Conservation (phyloP, 2,888 invertebrate species). For the Idaea dimidiata region DNA sequence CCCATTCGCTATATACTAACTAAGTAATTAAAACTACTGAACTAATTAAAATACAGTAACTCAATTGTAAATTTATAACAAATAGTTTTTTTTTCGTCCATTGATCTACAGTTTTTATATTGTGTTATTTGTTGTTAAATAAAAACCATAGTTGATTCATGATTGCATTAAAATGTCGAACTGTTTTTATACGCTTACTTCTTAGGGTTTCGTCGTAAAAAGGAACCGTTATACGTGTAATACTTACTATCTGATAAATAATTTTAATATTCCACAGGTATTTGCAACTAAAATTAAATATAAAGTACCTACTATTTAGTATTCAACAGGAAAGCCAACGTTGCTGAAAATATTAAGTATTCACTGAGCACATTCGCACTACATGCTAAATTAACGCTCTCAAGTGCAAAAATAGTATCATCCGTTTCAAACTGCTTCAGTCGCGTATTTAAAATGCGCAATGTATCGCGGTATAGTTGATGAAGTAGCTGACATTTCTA, state of each 20-base stretch:
- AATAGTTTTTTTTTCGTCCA: too few relatives aligned
- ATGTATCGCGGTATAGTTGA: constrained; percentile 20
- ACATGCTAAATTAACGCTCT: background rate
- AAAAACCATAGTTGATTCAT: too few relatives aligned
- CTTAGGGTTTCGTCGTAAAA: too few relatives aligned
- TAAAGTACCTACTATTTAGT: background rate
- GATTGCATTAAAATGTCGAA: too few relatives aligned
- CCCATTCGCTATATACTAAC: too few relatives aligned
- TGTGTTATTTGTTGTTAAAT: too few relatives aligned
- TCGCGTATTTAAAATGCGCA: constrained; percentile 17
- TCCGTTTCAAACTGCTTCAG: background rate
- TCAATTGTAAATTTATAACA: too few relatives aligned
- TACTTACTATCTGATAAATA: background rate
- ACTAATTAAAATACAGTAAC: too few relatives aligned
- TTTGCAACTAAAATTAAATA: background rate
- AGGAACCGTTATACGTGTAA: background rate
- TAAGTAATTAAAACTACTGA: too few relatives aligned
- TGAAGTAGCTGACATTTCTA: constrained; percentile 19
- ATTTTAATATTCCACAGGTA: background rate
- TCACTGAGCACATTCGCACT: background rate
- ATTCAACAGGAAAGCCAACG: background rate
- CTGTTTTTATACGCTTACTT: too few relatives aligned
- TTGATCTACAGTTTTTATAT: too few relatives aligned
- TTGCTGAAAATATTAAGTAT: background rate
- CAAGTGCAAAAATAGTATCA: background rate